Conservation (phyloP, 2,888 invertebrate species). For the Hedya salicella region DNA sequence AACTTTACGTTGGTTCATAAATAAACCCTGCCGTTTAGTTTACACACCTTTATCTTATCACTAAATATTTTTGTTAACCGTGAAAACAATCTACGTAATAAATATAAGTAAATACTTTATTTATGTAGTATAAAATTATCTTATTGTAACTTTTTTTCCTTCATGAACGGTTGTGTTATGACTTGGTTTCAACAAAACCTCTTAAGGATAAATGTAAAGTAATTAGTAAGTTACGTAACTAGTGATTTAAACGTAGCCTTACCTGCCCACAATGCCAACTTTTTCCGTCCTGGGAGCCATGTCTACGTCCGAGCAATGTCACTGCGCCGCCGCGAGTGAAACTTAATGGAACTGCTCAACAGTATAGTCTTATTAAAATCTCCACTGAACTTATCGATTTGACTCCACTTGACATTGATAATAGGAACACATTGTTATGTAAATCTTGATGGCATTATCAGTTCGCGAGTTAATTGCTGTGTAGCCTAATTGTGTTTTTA, state of each 20-base stretch:
- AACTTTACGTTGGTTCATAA: too few species aligned
- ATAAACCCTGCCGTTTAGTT: too few species aligned
- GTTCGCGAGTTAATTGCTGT: slow-evolving; percentile 5
- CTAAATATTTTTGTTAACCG: too few species aligned
- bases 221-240: background rate
- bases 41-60: too few species aligned
- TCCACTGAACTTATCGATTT: slow-evolving; percentile 56
- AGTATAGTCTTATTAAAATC: slow-evolving; percentile 51
- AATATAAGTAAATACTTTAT: too few species aligned
- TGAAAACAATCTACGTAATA: too few species aligned
- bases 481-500: background rate
- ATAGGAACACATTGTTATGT: slow-evolving; percentile 2
- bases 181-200: background rate
- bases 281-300: slow-evolving; percentile 85
- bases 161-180: background rate
- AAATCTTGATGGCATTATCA: slow-evolving; percentile 12
- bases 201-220: slow-evolving; percentile 1
- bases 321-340: slow-evolving; percentile 58
- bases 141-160: background rate
- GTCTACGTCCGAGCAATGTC: slow-evolving; percentile 50
- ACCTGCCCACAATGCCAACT: slow-evolving; percentile 92
- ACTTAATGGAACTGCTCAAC: slow-evolving; percentile 42
- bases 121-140: background rate
- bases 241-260: slow-evolving; percentile 49
- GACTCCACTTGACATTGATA: slow-evolving; percentile 41